A percentile compares a stretch with the other conserved stretches of the same genome.
These are phyloP conservation scores for Eumaeus atala DNA, from an alignment of 1,140 invertebrate genomes.

Conservation along the genomic window DNA sequence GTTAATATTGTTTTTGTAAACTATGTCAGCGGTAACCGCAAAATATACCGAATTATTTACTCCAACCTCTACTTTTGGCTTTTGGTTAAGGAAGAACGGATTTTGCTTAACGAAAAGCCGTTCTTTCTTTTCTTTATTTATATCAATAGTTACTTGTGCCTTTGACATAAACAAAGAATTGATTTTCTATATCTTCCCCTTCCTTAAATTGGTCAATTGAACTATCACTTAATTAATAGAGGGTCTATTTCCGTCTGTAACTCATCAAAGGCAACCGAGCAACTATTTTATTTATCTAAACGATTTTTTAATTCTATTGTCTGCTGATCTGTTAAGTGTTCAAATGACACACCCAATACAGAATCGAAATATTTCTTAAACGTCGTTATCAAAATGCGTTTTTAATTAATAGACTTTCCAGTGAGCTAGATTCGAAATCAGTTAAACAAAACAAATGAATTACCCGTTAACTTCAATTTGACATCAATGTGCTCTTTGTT, in stretches of 20 bases:
- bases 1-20: no score
- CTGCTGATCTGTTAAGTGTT: neutral
- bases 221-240: neutral
- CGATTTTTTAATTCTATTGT: constrained; percentile 1
- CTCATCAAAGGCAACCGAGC: constrained; percentile 4
- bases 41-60: no score
- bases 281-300: constrained; percentile 3
- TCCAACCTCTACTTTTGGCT: no score
- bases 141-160: neutral
- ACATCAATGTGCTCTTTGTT: neutral
- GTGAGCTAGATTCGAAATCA: neutral
- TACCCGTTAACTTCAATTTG: neutral
- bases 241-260: no score
- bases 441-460: neutral
- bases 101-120: neutral
- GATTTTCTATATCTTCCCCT: constrained; percentile 2
- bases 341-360: neutral
- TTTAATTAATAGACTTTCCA: neutral
- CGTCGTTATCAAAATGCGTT: neutral
- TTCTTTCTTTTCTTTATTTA: constrained; percentile 1
- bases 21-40: no score
- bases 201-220: constrained; percentile 1
- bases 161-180: constrained; percentile 1
- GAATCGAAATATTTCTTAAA: constrained; percentile 1
- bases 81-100: no score